Evolutionary conservation across 2,797 vertebrate species (phyloP).

Genomic region (Varecia variegata): DNA sequence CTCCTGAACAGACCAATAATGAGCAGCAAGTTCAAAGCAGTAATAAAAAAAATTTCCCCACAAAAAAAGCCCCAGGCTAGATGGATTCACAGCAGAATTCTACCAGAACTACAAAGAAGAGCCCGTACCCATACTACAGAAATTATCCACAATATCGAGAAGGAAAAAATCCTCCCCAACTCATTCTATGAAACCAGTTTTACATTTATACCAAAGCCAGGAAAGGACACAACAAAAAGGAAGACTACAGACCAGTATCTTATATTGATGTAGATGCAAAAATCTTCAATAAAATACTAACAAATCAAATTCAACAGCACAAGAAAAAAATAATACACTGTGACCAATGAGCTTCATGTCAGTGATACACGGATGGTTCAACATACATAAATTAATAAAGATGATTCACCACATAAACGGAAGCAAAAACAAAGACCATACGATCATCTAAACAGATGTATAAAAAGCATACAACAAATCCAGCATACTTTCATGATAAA

Average conservation of each 20-base stretch:
- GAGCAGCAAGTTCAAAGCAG: neutral
- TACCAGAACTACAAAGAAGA: neutral
- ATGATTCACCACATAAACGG: neutral
- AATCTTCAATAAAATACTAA: neutral
- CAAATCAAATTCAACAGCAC: neutral
- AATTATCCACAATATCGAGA: neutral
- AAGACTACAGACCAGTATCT: neutral
- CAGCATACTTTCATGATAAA: neutral
- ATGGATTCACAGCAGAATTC: neutral
- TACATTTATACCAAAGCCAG: neutral
- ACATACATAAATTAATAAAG: neutral
- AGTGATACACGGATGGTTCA: neutral
- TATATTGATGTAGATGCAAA: neutral
- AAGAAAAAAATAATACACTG: neutral
- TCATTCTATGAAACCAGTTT: neutral
- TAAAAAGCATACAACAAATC: neutral
- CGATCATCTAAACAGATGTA: neutral
- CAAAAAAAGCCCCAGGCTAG: neutral
- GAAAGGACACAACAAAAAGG: neutral
- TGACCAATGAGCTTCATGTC: neutral
- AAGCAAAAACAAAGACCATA: neutral
- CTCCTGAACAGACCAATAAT: neutral
- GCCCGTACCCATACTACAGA: neutral
- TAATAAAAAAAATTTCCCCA: neutral
- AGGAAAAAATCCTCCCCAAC: neutral